Evolutionary conservation across 2,797 vertebrate species (phyloP).

Genomic region (Tapera naevia): DNA sequence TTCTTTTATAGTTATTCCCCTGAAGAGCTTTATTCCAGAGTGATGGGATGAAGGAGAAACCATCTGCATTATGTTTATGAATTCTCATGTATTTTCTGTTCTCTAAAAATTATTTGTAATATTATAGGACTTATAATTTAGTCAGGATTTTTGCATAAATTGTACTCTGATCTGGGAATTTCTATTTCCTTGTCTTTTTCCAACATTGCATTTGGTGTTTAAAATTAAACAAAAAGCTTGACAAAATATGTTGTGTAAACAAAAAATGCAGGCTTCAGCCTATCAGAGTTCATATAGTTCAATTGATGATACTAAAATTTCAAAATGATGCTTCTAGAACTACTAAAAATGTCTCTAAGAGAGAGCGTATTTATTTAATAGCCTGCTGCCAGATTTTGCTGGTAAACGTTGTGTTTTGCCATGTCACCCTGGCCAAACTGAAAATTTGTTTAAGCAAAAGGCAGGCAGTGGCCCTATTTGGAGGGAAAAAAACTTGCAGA

Average conservation of each 20-base stretch:
- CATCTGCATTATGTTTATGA: background rate
- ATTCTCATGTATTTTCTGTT: background rate
- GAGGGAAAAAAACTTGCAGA: background rate
- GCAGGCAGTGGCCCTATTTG: background rate
- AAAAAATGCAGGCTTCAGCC: background rate
- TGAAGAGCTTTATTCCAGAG: background rate
- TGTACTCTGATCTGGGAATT: background rate
- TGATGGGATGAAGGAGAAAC: background rate
- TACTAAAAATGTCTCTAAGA: background rate
- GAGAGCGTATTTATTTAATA: background rate
- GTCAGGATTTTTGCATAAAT: background rate
- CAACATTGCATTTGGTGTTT: background rate
- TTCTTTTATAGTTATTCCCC: background rate
- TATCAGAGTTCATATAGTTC: background rate
- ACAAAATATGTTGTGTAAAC: background rate
- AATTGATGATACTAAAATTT: background rate
- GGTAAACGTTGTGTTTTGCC: background rate
- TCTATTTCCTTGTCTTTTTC: background rate
- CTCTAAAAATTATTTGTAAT: background rate
- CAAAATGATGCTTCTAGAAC: background rate
- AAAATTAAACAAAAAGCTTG: background rate
- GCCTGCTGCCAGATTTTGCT: background rate
- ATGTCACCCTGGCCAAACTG: background rate
- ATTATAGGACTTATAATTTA: background rate
- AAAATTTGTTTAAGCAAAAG: background rate